These are phyloP conservation scores for Aphis craccivora DNA, from an alignment of 1,140 invertebrate genomes.

Conservation along the genomic window DNA sequence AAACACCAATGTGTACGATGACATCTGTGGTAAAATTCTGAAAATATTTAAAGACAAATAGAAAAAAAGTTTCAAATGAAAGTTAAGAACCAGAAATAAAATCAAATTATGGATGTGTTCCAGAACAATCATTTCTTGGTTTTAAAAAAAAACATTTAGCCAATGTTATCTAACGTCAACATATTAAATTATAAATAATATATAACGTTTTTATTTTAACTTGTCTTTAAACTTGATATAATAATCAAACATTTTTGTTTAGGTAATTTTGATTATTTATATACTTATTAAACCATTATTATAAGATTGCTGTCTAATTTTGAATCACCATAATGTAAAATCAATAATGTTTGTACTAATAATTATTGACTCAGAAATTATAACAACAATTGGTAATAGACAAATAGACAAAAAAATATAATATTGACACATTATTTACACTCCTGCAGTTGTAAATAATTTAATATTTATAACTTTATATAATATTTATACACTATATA, in stretches of 20 bases:
- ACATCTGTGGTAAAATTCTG: background rate
- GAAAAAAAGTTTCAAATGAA: background rate
- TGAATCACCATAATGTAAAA: background rate
- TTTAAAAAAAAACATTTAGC: background rate
- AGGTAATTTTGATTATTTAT: background rate
- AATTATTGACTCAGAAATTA: background rate
- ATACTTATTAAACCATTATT: background rate
- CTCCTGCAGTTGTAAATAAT: background rate
- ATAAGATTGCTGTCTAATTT: background rate
- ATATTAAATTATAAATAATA: background rate
- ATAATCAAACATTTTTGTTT: background rate
- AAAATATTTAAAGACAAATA: background rate
- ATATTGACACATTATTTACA: background rate
- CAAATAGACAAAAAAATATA: background rate
- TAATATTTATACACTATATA: background rate
- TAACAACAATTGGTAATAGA: background rate
- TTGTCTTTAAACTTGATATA: background rate
- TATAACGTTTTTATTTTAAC: background rate
- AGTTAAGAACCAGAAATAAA: background rate
- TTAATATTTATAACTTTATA: too few species aligned
- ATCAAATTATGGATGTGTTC: background rate
- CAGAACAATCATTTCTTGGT: background rate
- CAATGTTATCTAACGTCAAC: too few species aligned
- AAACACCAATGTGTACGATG: background rate
- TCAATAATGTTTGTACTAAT: background rate